Conservation (phyloP, 1,140 invertebrate species). For the Glomeris maerens region DNA sequence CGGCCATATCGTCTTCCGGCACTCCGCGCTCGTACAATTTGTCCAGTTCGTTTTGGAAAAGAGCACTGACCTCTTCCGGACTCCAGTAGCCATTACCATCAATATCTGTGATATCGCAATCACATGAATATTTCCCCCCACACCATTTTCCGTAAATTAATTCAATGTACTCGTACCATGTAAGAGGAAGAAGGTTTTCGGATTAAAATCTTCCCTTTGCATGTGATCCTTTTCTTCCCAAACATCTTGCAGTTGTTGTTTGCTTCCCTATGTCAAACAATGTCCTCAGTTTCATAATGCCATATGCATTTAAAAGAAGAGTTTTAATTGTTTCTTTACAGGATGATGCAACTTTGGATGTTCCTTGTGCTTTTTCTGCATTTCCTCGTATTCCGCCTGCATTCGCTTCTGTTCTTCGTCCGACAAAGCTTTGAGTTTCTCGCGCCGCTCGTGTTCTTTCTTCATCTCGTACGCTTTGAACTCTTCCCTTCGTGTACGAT, state of each 20-base stretch:
- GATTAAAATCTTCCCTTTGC: slow-evolving; percentile 76
- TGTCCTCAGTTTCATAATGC: neutral
- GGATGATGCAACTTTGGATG: slow-evolving; percentile 63
- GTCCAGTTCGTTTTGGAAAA: slow-evolving; percentile 67
- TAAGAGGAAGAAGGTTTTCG: slow-evolving; percentile 90
- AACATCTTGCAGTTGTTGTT: slow-evolving; percentile 89
- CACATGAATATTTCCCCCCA: slow-evolving; percentile 10
- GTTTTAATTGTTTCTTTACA: slow-evolving; percentile 29
- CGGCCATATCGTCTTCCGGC: slow-evolving; percentile 74
- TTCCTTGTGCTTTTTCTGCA: slow-evolving; percentile 72
- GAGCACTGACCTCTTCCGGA: slow-evolving; percentile 81
- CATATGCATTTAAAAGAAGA: slow-evolving; percentile 11
- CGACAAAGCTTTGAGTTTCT: slow-evolving; percentile 52
- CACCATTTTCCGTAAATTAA: neutral
- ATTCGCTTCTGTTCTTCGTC: slow-evolving; percentile 47
- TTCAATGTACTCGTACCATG: slow-evolving; percentile 52
- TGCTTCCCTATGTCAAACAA: slow-evolving; percentile 56
- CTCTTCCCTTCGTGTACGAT: slow-evolving; percentile 61
- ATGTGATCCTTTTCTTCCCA: slow-evolving; percentile 97
- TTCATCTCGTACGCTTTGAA: slow-evolving; percentile 97
- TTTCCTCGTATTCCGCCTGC: slow-evolving; percentile 45
- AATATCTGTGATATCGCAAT: slow-evolving; percentile 48
- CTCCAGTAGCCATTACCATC: slow-evolving; percentile 92
- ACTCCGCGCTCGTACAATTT: slow-evolving; percentile 62
- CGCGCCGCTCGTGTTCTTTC: slow-evolving; percentile 77